Evolutionary conservation across 2,888 invertebrate species (phyloP).

Genomic region (Bombylius major): DNA sequence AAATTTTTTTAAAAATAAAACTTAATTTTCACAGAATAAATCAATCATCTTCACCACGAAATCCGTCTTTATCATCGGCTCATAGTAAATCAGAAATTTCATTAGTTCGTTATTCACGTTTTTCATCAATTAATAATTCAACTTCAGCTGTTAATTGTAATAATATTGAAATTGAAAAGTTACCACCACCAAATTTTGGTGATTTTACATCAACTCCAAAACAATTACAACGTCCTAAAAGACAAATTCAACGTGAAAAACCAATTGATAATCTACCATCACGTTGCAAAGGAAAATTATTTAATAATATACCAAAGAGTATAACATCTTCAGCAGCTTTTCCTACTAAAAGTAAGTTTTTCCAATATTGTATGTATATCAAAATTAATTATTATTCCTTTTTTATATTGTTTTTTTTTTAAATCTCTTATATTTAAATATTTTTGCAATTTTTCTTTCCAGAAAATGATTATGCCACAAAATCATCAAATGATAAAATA

Average conservation of each 20-base stretch:
- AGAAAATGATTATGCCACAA: constrained; percentile 2
- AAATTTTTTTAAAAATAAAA: no score
- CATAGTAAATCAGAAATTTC: constrained; percentile 4
- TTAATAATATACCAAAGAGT: not conserved
- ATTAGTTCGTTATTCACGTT: not conserved
- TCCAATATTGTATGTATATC: not conserved
- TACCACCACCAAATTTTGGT: not conserved
- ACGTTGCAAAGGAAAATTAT: not conserved
- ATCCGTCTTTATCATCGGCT: constrained; percentile 1
- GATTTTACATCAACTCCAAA: constrained; percentile 1
- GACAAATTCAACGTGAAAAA: constrained; percentile 2
- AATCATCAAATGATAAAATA: not conserved
- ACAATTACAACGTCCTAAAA: not conserved
- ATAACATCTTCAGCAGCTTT: not conserved
- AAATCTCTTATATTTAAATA: no score
- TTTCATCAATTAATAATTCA: constrained; percentile 11
- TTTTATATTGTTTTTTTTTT: not conserved
- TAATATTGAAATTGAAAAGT: not conserved
- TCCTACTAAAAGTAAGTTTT: not conserved
- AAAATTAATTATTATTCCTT: not conserved
- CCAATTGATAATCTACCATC: constrained; percentile 1
- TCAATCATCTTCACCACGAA: constrained; percentile 1
- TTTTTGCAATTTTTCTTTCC: not conserved
- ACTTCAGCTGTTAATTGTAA: not conserved
- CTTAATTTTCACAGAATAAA: constrained; percentile 3